A percentile compares a stretch with the other conserved stretches of the same genome.
These are phyloP conservation scores for Mustela nigripes DNA, from an alignment of 2,113 vertebrate genomes.

Conservation along the genomic window DNA sequence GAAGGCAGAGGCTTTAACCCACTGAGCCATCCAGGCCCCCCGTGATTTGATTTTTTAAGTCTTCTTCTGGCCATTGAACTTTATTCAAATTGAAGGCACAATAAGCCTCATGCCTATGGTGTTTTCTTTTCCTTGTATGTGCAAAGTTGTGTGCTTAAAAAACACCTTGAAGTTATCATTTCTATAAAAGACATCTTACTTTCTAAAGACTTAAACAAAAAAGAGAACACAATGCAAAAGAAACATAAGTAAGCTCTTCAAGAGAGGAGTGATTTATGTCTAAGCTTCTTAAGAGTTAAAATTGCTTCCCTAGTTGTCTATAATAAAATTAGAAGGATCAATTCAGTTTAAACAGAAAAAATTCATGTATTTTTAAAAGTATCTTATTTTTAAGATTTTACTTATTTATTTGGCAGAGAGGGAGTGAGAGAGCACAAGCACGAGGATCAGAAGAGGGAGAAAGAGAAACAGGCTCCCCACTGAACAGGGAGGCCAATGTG, in stretches of 20 bases:
- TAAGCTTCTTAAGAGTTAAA: not conserved
- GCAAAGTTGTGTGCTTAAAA: not conserved
- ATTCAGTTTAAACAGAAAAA: not conserved
- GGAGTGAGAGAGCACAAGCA: not conserved
- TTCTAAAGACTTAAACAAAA: not conserved
- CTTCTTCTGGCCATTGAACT: not conserved
- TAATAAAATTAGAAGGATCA: not conserved
- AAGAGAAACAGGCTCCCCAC: not conserved
- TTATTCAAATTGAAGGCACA: not conserved
- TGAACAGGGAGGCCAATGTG: not conserved
- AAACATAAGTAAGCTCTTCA: not conserved
- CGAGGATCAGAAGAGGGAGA: not conserved
- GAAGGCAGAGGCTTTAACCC: too few relatives aligned
- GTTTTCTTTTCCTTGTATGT: not conserved
- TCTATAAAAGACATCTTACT: not conserved
- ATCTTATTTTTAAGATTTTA: not conserved
- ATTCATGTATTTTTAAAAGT: not conserved
- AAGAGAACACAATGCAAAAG: not conserved
- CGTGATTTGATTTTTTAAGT: slow-evolving; percentile 14
- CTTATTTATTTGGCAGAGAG: not conserved
- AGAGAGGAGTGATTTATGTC: not conserved
- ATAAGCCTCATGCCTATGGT: not conserved
- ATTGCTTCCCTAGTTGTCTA: not conserved
- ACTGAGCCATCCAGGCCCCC: too few relatives aligned
- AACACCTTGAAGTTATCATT: not conserved